Base-by-base conservation (phyloP, 2,888 invertebrate species). In the Mythimna impura region DNA sequence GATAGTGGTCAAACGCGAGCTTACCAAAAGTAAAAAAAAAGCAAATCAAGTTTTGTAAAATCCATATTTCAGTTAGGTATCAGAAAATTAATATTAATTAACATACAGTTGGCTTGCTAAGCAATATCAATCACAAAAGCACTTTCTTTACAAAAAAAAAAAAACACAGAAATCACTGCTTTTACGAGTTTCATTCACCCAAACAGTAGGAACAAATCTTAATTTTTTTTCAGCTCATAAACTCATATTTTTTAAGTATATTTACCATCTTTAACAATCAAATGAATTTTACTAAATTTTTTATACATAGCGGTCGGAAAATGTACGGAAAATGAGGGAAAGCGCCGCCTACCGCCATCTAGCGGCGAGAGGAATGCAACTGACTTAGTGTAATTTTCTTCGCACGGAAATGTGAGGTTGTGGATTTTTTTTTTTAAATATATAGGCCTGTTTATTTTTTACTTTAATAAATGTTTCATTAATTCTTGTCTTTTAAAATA, bases 281-380 rank as follows among this genome's bases (percentile, higher is more conserved):
- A 36, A 61, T 6, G 22, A 54, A 63, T 57, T 52, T 1, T 66
- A 34, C 8, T 52, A 36, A 74, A 43, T 68, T 36, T 50, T 57
- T 14, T 0, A 30, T 12, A 7, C n/a, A 8, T 62, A 66, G 66
- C 66, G 34, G 40, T 78, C 66, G 89, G 91, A 91, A 94, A 94
- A 92, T 86, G 74, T 66, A 3, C 60, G 78, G 91, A 89, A 94
- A 94, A 91, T 84, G 58, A 60, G 70, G 90, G 87, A 93, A 94
- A 94, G 86, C 86, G 83, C 88, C 94, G 76, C 75, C 62, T 84
- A 86, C 25, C 91, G 94, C 93, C 96, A 95, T 95, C 96, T 96
- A 89, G 92, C 73, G 93, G 80, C 82, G 96, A 93, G 95, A 70
- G 93, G 95, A 88, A 58, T 40, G 82, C 66, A 82, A 86, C 89